phyloP scores from a whole-genome alignment of 2,888 invertebrate genomes.

The Cerastis rubricosa region DNA sequence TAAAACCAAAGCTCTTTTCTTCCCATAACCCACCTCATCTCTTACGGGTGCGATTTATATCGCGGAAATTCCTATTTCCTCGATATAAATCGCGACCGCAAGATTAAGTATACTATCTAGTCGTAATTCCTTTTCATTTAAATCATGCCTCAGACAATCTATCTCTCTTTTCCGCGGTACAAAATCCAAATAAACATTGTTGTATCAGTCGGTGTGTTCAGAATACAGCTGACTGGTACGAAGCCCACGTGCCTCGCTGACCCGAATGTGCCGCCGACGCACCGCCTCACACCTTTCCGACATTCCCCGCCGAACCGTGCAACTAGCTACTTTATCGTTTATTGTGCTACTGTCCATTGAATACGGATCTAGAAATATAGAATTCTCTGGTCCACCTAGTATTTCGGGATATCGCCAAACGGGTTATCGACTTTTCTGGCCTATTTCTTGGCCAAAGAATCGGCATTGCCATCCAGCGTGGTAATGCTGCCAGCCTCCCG shows the following conservation, averaged over 20 bases:
- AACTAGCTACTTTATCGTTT: constrained; percentile 37
- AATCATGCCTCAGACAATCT: neutral
- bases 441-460: neutral
- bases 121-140: neutral
- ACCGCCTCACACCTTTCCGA: constrained; percentile 68
- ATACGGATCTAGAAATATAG: constrained; percentile 8
- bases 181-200: neutral
- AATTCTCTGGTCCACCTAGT: neutral
- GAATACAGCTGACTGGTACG: constrained; percentile 60
- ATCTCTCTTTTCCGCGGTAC: neutral
- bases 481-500: neutral
- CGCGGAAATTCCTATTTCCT: neutral
- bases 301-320: constrained; percentile 64
- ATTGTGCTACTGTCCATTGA: constrained; percentile 33
- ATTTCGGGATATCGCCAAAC: neutral
- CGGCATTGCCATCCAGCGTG: neutral
- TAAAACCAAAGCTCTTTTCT: neutral
- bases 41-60: neutral
- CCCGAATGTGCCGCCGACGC: constrained; percentile 82
- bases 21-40: neutral
- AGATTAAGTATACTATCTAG: too few relatives aligned
- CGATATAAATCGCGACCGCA: too few relatives aligned
- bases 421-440: neutral
- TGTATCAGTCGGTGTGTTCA: constrained; percentile 30
- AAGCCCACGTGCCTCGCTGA: constrained; percentile 77